Percentiles rank a stretch among this genome's conserved stretches.
Conservation (phyloP, 1,140 invertebrate genomes). For the Acromyrmex charruanus region DNA sequence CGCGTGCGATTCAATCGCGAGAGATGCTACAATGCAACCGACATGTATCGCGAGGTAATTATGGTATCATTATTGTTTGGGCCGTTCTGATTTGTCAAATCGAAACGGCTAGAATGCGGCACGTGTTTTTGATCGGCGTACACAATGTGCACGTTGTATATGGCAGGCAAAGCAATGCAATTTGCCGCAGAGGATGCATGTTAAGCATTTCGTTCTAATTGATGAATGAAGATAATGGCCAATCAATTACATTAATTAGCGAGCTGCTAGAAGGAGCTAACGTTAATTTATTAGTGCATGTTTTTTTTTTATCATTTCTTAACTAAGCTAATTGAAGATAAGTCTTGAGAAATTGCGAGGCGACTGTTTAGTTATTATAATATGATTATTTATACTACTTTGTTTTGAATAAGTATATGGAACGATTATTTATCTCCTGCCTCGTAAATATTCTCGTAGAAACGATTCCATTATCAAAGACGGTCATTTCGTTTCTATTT, state of each 20-base stretch:
- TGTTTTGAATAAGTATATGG: neutral
- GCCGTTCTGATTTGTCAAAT: conserved; percentile 7
- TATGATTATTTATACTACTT: neutral
- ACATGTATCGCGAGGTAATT: conserved; percentile 58
- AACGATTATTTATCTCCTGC: conserved; percentile 7
- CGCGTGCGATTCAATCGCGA: conserved; percentile 40
- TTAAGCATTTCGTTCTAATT: conserved; percentile 6
- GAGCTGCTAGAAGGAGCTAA: neutral
- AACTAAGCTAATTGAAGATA: neutral
- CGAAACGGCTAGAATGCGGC: conserved; percentile 10
- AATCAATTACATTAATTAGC: conserved; percentile 39
- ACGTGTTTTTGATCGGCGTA: conserved; percentile 11
- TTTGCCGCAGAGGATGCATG: neutral
- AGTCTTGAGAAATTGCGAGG: neutral
- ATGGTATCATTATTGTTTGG: conserved; percentile 34
- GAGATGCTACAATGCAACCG: conserved; percentile 32
- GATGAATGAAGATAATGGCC: neutral
- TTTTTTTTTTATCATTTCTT: neutral
- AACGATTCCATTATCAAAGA: conserved; percentile 13
- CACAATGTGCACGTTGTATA: conserved; percentile 5
- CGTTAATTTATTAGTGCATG: neutral
- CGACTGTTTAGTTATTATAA: neutral
- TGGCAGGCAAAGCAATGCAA: neutral
- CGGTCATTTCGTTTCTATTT: neutral
- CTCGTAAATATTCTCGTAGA: neutral